phyloP scores from a whole-genome alignment of 2,113 vertebrate species.

The Misgurnus mizolepis region DNA sequence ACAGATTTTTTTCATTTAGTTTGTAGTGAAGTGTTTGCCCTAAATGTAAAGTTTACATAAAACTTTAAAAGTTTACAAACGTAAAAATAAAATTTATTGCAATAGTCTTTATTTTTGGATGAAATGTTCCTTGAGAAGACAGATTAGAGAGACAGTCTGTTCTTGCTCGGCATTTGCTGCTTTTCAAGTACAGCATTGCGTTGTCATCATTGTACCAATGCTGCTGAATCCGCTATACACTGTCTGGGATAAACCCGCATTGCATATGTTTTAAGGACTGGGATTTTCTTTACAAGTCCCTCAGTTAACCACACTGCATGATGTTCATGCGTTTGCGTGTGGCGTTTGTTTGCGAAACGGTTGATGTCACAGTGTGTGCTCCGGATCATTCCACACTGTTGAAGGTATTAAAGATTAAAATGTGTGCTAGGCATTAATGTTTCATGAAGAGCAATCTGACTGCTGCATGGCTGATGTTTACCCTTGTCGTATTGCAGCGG shows the following conservation, averaged over 20 bases:
- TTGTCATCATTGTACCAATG: conserved; percentile 43
- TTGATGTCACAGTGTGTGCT: conserved; percentile 3
- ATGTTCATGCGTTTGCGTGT: not conserved
- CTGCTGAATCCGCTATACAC: conserved; percentile 19
- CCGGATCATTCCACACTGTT: conserved; percentile 41
- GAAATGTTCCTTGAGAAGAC: not conserved
- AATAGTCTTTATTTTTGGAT: not conserved
- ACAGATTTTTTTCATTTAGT: too few relatives aligned
- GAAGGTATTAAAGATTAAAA: conserved; percentile 53
- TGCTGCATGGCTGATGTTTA: conserved; percentile 44
- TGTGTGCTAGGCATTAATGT: conserved; percentile 53
- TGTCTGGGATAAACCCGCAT: not conserved
- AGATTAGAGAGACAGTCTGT: not conserved
- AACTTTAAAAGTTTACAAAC: too few relatives aligned
- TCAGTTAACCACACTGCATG: not conserved
- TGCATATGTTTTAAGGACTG: not conserved
- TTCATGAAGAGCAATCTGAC: conserved; percentile 48
- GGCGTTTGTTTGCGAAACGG: conserved; percentile 41
- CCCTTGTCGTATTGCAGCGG: conserved; percentile 25
- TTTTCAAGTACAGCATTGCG: conserved; percentile 19
- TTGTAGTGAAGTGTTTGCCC: too few relatives aligned
- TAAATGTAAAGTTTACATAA: too few relatives aligned
- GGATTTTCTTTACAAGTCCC: not conserved
- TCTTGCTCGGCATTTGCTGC: conserved; percentile 1
- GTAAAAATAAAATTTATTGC: too few relatives aligned